Evolutionary conservation across 2,113 vertebrate genomes (phyloP), one percentile per base, ranked within the genome.

Genomic region (Pyxicephalus adspersus): DNA sequence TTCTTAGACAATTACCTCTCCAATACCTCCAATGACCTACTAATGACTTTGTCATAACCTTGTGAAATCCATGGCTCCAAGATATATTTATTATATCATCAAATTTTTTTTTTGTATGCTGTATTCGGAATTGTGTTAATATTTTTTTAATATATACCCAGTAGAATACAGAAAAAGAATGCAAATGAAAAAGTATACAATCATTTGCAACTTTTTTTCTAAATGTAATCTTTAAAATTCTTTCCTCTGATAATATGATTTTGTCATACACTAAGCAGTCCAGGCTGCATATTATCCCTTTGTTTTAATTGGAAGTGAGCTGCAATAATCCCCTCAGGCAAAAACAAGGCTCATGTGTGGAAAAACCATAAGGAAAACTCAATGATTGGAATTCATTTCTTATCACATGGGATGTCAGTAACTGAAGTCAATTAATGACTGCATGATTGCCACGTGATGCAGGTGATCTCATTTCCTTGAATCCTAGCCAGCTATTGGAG

Each of bases 381-480:
- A 76, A 22, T 77, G 75, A 64, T 77, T 64, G 60, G 75, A 77
- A 77, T 77, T 65, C 61, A 64, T 77, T 15, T 22, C 17, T 13
- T 67, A 64, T 78, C 63, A 78, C 76, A 78, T 66, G 76, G 28
- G 60, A 77, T 64, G 75, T 77, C 75, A 64, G 75, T 61, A 64
- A 77, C 75, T 16, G n/a, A 78, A 78, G 63, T 78, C 76, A 64
- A 63, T 76, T 64, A 63, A 34, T 76, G 34, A 50, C 55, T 51
- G 74, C 55, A 66, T 78, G 64, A 66, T 66, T 51, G 28, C 26
- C 76, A 78, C 66, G 64, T 78, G 76, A 78, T 66, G 64, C 63
- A 66, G 64, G 63, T 78, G 76, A 78, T 78, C 51, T 66, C 34
- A 77, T 63, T 64, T 66, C 0, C 50, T 38, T 57, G 75, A 77